A percentile compares a stretch with the other conserved stretches of the same genome.
These are phyloP conservation scores for Mesorhabditis belari DNA, from an alignment of 2,888 invertebrate genomes.

Conservation along the genomic window DNA sequence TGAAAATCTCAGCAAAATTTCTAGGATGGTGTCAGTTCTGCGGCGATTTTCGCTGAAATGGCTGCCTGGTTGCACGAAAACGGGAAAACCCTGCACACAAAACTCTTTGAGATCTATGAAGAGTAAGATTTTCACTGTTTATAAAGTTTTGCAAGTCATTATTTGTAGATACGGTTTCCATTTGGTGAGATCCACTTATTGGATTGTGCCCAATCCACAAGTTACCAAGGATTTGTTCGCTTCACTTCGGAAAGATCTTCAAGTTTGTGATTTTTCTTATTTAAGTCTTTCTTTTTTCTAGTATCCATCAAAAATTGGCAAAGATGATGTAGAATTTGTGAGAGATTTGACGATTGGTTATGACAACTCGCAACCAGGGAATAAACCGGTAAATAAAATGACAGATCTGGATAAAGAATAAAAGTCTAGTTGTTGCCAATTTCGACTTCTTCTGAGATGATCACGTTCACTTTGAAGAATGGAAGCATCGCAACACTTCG, in stretches of 20 bases:
- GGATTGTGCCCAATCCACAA: slow-evolving; percentile 52
- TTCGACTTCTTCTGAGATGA: slow-evolving; percentile 71
- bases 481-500: slow-evolving; percentile 77
- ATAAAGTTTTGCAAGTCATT: neutral
- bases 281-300: slow-evolving; percentile 31
- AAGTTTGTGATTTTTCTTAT: slow-evolving; percentile 6
- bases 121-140: slow-evolving; percentile 59
- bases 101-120: slow-evolving; percentile 70
- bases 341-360: slow-evolving; percentile 83
- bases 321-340: slow-evolving; percentile 63
- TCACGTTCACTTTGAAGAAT: slow-evolving; percentile 81
- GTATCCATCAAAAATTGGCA: slow-evolving; percentile 58
- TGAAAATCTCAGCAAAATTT: neutral
- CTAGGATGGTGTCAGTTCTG: slow-evolving; percentile 82
- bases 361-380: slow-evolving; percentile 68
- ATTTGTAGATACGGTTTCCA: slow-evolving; percentile 75
- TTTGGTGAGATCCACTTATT: slow-evolving; percentile 79
- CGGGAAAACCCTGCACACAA: slow-evolving; percentile 56
- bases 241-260: slow-evolving; percentile 36
- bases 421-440: slow-evolving; percentile 56
- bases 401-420: neutral
- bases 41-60: slow-evolving; percentile 72
- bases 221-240: slow-evolving; percentile 41
- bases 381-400: slow-evolving; percentile 61
- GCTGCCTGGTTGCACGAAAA: slow-evolving; percentile 63